phyloP scores from a whole-genome alignment of 2,888 invertebrate species.

The Neria commutata region DNA sequence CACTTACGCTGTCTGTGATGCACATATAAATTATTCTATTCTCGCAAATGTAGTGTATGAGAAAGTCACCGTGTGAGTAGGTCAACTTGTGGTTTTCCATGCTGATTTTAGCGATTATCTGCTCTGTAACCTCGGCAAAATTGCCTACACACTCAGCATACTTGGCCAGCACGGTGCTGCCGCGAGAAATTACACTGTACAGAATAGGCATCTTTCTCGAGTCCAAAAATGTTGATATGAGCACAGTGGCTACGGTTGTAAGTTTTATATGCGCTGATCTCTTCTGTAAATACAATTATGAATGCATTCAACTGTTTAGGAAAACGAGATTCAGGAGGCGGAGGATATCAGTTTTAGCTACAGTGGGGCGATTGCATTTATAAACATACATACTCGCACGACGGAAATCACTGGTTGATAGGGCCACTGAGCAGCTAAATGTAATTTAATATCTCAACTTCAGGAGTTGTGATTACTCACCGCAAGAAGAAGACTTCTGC shows the following conservation, averaged over 20 bases:
- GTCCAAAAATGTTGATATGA: neutral
- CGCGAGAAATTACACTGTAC: slow-evolving; percentile 87
- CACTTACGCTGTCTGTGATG: slow-evolving; percentile 90
- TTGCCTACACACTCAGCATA: slow-evolving; percentile 93
- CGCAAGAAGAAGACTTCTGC: too few species aligned
- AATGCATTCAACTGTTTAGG: neutral
- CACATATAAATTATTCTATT: slow-evolving; percentile 89
- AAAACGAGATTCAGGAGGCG: too few species aligned
- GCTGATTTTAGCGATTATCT: slow-evolving; percentile 85
- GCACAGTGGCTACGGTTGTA: neutral
- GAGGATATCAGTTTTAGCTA: neutral
- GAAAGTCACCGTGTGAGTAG: slow-evolving; percentile 89
- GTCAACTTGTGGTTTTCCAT: slow-evolving; percentile 90
- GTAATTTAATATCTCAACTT: neutral
- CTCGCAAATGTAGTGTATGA: slow-evolving; percentile 91
- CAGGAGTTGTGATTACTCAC: neutral
- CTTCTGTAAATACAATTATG: neutral
- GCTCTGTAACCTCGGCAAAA: slow-evolving; percentile 92
- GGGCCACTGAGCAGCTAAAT: neutral
- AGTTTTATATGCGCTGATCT: neutral
- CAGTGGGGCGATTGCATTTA: neutral
- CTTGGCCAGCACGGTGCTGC: slow-evolving; percentile 84
- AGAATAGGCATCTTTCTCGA: slow-evolving; percentile 78
- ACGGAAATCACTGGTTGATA: too few species aligned
- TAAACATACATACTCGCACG: too few species aligned